Evolutionary conservation across 2,888 invertebrate species (phyloP).

Genomic region (Tetropium fuscum): DNA sequence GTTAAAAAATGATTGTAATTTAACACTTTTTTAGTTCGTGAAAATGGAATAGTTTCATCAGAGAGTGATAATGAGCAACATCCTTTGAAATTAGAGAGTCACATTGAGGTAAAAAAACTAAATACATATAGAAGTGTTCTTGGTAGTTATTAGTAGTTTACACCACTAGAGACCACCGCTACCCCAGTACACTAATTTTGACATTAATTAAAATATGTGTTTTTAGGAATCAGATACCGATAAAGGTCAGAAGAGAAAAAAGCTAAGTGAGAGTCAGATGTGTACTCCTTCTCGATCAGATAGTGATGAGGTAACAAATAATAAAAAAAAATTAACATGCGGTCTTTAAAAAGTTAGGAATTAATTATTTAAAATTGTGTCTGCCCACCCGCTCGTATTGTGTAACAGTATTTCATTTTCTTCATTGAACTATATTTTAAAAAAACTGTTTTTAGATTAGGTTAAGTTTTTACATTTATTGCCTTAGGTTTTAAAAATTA

Average conservation of each 20-base stretch:
- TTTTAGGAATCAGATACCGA: constrained; percentile 32
- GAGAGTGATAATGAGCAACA: constrained; percentile 26
- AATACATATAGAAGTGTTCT: too few relatives aligned
- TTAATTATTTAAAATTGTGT: too few relatives aligned
- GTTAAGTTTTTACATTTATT: too few relatives aligned
- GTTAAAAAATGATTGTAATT: not conserved
- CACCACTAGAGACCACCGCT: too few relatives aligned
- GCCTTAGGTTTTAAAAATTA: too few relatives aligned
- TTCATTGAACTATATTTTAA: too few relatives aligned
- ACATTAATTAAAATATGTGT: too few relatives aligned
- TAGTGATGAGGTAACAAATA: constrained; percentile 2
- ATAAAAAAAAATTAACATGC: not conserved
- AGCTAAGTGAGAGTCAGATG: constrained; percentile 7
- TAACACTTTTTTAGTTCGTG: constrained; percentile 41
- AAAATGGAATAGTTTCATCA: constrained; percentile 45
- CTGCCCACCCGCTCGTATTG: too few relatives aligned
- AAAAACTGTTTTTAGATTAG: too few relatives aligned
- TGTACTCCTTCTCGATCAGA: constrained; percentile 21
- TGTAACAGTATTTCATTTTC: too few relatives aligned
- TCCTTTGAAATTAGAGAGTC: constrained; percentile 29
- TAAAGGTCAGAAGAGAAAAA: constrained; percentile 28
- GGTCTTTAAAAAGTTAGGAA: too few relatives aligned
- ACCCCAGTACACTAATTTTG: too few relatives aligned
- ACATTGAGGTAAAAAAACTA: constrained; percentile 35
- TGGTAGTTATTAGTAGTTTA: not conserved